Percentiles rank a stretch among this genome's conserved stretches.
These are phyloP conservation scores for Pterobdella sp. DNA, from an alignment of 2,888 invertebrate genomes.

Conservation along the genomic window DNA sequence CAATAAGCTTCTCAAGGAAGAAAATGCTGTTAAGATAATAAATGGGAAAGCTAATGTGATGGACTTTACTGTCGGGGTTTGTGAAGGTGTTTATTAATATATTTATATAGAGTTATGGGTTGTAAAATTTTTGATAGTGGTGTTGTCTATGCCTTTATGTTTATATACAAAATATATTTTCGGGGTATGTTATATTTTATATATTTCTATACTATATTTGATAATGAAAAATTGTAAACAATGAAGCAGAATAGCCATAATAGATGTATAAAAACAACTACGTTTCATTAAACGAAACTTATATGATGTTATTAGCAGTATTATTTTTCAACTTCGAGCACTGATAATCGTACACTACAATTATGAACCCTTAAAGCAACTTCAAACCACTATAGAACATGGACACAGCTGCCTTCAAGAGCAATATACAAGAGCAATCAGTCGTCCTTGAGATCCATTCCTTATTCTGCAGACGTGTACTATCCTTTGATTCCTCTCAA, in stretches of 20 bases:
- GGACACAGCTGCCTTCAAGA: slow-evolving; percentile 47
- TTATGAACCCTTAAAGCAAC: no score
- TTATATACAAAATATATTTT: no score
- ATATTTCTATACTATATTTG: no score
- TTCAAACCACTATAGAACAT: slow-evolving; percentile 51
- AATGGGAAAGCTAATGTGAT: slow-evolving; percentile 48
- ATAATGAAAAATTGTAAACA: no score
- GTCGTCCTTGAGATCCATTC: slow-evolving; percentile 53
- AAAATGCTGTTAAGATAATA: slow-evolving; percentile 47
- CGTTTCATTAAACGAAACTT: no score
- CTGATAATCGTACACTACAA: no score
- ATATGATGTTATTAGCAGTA: no score
- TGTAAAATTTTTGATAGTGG: not conserved
- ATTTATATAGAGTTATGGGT: not conserved
- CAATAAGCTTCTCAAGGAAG: slow-evolving; percentile 54
- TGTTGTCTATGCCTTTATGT: not conserved
- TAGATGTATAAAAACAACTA: not conserved
- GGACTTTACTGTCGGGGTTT: slow-evolving; percentile 53
- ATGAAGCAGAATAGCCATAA: not conserved
- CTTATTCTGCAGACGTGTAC: slow-evolving; percentile 64
- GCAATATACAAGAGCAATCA: slow-evolving; percentile 26
- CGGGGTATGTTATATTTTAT: no score
- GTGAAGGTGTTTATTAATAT: no score
- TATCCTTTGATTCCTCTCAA: slow-evolving; percentile 63
- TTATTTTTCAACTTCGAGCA: not conserved